Percentiles rank a stretch among this genome's conserved stretches.
Evolutionary conservation across 2,888 invertebrate genomes (phyloP).

Genomic region (Phalera bucephala): DNA sequence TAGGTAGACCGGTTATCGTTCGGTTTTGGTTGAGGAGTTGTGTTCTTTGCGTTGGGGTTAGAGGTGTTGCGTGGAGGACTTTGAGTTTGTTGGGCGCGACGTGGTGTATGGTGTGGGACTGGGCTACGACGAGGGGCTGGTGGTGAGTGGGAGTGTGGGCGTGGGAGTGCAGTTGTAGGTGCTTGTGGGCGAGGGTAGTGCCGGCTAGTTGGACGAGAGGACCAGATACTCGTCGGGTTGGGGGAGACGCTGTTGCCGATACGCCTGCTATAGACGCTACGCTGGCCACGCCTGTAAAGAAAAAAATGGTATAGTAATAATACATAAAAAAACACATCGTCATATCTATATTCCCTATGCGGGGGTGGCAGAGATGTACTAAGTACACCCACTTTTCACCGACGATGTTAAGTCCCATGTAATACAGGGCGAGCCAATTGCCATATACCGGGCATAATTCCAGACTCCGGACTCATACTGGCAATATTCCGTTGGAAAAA

Average conservation of each 20-base stretch:
- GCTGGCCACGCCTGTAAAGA: slow-evolving; percentile 30
- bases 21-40: slow-evolving; percentile 59
- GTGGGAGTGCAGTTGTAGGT: slow-evolving; percentile 31
- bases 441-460: no score
- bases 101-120: slow-evolving; percentile 47
- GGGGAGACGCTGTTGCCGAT: slow-evolving; percentile 6
- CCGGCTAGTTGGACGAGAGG: slow-evolving; percentile 54
- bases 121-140: slow-evolving; percentile 48
- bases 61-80: slow-evolving; percentile 63
- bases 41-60: slow-evolving; percentile 58
- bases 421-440: no score
- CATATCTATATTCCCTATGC: no score
- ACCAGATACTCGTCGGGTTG: slow-evolving; percentile 39
- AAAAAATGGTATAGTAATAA: no score
- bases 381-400: no score
- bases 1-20: slow-evolving; percentile 41
- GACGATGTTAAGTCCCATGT: no score
- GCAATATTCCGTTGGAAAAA: no score
- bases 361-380: no score
- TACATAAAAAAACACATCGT: no score
- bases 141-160: slow-evolving; percentile 23
- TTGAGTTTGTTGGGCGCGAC: slow-evolving; percentile 61
- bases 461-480: no score
- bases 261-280: no score
- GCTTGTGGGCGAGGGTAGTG: slow-evolving; percentile 41